Base-by-base conservation (phyloP, 2,888 invertebrate genomes). In the Drosophila phalerata region DNA sequence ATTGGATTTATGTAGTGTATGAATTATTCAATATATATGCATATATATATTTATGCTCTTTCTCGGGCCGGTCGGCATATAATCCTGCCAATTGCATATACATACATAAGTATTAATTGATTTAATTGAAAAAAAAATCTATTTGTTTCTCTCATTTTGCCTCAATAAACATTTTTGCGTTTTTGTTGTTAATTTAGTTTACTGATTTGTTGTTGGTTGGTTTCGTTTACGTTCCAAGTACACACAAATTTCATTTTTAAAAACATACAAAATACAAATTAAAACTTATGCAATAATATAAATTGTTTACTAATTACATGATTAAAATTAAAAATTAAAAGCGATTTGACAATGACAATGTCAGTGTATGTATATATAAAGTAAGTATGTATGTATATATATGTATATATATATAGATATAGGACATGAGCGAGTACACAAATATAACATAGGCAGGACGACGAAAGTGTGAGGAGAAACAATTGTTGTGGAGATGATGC, bases 251-350 rank as follows among this genome's bases (percentile, higher is more conserved):
- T 42, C 53, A 48, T 60, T 68, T 64, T 58, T 48, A 77, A 77
- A 85, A 73, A 78, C 80, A 76, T 83, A 73, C 73, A 75, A 73
- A 76, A 69, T 88, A 81, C 66, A 81, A 83, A 80, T 77, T 83
- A 83, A 75, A 75, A 75, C 71, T 71, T 82, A 82, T 34, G 34
- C 69, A 57, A 68, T 68, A 63, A 47, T 56, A 63, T 69, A 76
- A 78, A 72, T 66, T 74, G 73, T 88, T 86, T 61, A 86, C 84
- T 84, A 85, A 86, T 85, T 85, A 85, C 84, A 85, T 73, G 83
- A 69, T 84, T 88, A 86, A 88, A 80, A 81, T 66, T 83, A 64
- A 55, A 85, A 86, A 78, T 85, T 79, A 77, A 68, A 79, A 76
- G 80, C 80, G 64, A 76, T 79, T 67, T 70, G 74, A 76, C 76